Conservation (phyloP, 1,140 invertebrate genomes). For the Centruroides sculpturatus region DNA sequence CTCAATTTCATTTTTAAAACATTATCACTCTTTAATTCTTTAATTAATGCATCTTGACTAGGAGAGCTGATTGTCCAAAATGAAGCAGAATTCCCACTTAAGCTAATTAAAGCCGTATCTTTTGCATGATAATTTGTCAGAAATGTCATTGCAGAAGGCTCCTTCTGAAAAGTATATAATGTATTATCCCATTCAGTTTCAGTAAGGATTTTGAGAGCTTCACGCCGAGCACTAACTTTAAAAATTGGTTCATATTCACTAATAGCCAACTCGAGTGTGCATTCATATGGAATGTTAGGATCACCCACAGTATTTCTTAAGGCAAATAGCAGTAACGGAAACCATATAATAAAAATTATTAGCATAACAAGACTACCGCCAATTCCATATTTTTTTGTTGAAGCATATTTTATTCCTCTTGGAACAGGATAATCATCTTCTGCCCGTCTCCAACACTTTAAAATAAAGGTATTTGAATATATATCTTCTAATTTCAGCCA, state of each 20-base stretch:
- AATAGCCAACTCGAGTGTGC: slow-evolving; percentile 63
- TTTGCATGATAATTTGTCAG: slow-evolving; percentile 68
- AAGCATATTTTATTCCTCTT: slow-evolving; percentile 61
- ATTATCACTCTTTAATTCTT: neutral
- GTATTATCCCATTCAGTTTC: slow-evolving; percentile 44
- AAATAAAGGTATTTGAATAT: slow-evolving; percentile 83
- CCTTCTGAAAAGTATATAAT: slow-evolving; percentile 33
- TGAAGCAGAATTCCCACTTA: slow-evolving; percentile 68
- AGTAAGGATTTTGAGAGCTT: slow-evolving; percentile 39
- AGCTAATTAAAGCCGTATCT: slow-evolving; percentile 63
- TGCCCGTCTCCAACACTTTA: slow-evolving; percentile 80
- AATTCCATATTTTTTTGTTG: slow-evolving; percentile 71
- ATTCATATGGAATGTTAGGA: slow-evolving; percentile 70
- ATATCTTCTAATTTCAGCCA: slow-evolving; percentile 99
- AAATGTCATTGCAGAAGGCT: slow-evolving; percentile 54
- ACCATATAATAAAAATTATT: slow-evolving; percentile 80
- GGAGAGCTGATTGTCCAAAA: slow-evolving; percentile 88
- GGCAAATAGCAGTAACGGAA: slow-evolving; percentile 87
- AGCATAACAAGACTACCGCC: slow-evolving; percentile 71
- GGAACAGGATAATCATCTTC: slow-evolving; percentile 83
- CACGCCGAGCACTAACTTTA: slow-evolving; percentile 59
- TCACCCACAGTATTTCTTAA: slow-evolving; percentile 82
- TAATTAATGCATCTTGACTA: neutral
- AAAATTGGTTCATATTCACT: slow-evolving; percentile 72
- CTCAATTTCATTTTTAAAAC: slow-evolving; percentile 49